Percentiles rank a stretch among this genome's conserved stretches.
Evolutionary conservation across 2,113 vertebrate species (phyloP).

Genomic region (Cranoglanis bouderius): DNA sequence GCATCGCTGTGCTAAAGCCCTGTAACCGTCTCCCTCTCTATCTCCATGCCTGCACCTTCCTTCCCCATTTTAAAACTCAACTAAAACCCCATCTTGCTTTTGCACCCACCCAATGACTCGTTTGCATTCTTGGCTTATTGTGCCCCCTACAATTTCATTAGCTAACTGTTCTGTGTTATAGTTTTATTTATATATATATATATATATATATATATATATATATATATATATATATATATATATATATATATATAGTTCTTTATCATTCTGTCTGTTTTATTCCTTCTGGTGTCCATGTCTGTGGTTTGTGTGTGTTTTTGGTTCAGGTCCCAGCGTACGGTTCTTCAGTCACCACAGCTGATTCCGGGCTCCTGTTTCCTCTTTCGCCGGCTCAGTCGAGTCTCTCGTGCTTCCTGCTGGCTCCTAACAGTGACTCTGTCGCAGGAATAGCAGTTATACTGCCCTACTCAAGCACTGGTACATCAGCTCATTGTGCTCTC

Average conservation of each 20-base stretch:
- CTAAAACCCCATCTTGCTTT: no score
- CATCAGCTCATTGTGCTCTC: background rate
- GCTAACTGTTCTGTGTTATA: background rate
- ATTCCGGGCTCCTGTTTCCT: conserved; percentile 80
- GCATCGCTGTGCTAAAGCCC: no score
- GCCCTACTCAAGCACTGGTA: conserved; percentile 79
- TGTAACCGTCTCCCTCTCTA: no score
- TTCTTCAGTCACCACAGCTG: conserved; percentile 72
- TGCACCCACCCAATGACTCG: no score
- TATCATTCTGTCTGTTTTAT: background rate
- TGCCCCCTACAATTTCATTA: background rate
- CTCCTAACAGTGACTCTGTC: conserved; percentile 63
- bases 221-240: no score
- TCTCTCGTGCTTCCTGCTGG: conserved; percentile 79
- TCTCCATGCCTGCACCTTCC: no score
- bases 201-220: no score
- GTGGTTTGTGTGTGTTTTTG: background rate
- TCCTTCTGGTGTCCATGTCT: background rate
- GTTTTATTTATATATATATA: no score
- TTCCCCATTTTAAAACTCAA: no score
- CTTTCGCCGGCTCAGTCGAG: conserved; percentile 72
- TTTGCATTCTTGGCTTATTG: background rate
- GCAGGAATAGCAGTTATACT: conserved; percentile 80
- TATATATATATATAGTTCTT: background rate
- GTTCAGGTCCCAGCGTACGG: conserved; percentile 53